These are phyloP conservation scores for Hecatera dysodea DNA, from an alignment of 2,888 invertebrate species.

Conservation along the genomic window DNA sequence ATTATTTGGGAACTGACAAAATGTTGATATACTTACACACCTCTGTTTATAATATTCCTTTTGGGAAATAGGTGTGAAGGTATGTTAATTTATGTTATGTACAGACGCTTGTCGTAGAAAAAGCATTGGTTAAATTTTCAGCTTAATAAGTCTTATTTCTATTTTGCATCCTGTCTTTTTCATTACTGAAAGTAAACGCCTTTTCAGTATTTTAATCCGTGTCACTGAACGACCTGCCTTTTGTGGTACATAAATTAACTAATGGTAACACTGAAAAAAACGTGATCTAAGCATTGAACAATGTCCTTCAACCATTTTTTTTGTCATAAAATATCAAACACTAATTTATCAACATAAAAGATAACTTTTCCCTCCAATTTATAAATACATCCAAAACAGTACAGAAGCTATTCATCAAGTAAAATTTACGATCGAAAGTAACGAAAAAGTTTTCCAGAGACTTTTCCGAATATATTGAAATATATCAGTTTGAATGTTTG, in stretches of 20 bases:
- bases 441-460: constrained; percentile 26
- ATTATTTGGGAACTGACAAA: constrained; percentile 1
- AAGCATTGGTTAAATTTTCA: not conserved
- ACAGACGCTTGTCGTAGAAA: not conserved
- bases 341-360: constrained; percentile 23
- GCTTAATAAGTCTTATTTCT: not conserved
- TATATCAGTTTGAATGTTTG: constrained; percentile 37
- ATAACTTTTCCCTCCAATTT: constrained; percentile 16
- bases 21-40: not conserved
- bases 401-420: constrained; percentile 53
- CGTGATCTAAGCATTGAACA: not conserved
- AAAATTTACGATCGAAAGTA: constrained; percentile 38
- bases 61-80: not conserved
- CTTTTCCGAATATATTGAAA: constrained; percentile 48
- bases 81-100: constrained; percentile 9
- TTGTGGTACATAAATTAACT: constrained; percentile 3
- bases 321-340: constrained; percentile 35
- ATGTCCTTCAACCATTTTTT: not conserved
- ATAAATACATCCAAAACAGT: constrained; percentile 29
- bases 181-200: not conserved
- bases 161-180: not conserved
- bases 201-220: not conserved
- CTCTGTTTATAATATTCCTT: too few species aligned
- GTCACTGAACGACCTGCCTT: not conserved
- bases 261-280: not conserved